Conservation (phyloP, 2,888 invertebrate species). For the Petrolisthes cinctipes region DNA sequence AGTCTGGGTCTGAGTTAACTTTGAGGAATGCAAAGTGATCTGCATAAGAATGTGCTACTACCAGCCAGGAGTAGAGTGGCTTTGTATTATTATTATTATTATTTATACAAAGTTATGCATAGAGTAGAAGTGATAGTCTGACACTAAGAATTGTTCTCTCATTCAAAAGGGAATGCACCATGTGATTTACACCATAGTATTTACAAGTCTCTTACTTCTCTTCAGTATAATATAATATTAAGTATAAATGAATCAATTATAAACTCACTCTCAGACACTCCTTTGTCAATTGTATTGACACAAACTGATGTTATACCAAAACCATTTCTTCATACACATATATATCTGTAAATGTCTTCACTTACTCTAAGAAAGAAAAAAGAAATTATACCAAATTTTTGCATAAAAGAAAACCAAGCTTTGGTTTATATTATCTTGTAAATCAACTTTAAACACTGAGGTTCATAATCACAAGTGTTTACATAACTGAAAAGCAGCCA, state of each 20-base stretch:
- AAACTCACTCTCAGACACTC: no score
- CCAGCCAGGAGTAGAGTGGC: neutral
- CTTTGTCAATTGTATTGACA: no score
- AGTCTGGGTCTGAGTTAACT: neutral
- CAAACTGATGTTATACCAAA: no score
- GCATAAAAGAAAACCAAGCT: slow-evolving; percentile 44
- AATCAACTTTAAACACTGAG: neutral
- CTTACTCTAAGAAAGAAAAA: slow-evolving; percentile 25
- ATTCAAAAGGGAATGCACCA: neutral
- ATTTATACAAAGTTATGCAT: neutral
- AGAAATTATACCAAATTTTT: slow-evolving; percentile 13
- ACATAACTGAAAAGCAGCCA: neutral
- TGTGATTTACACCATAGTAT: neutral
- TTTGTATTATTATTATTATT: no score
- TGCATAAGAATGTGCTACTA: neutral
- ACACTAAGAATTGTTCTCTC: neutral
- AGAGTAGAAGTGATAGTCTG: slow-evolving; percentile 2
- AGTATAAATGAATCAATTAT: no score
- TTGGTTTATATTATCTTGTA: slow-evolving; percentile 37
- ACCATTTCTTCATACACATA: no score
- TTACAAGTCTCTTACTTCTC: neutral
- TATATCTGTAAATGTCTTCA: neutral
- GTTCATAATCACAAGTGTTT: neutral
- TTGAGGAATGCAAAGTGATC: slow-evolving; percentile 33
- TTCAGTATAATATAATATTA: neutral